Evolutionary conservation across 2,888 invertebrate genomes (phyloP), one percentile per base, ranked within the genome.

Genomic region (Laothoe populi): DNA sequence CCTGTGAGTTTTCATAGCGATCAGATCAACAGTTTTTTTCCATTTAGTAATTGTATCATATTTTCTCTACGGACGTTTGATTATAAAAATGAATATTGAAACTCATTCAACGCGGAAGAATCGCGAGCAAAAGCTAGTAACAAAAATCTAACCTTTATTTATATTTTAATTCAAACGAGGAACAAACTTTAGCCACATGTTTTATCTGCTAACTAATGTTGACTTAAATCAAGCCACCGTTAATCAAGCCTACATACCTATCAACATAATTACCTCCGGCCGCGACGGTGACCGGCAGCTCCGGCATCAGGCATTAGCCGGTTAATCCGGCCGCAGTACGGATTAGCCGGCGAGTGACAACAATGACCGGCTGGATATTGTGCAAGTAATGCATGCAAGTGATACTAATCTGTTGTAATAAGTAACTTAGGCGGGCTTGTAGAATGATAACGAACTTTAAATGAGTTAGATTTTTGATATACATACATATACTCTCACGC

Each of bases 251-350:
- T 35, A 35, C 35, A 53, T n/a, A 35, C n/a, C 24, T 2, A 48
- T 1, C 13, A n/a, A 48, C 24, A n/a, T 53, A 53, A 53, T 53
- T 53, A 53, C 11, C 31, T 26, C 4, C 31, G 35, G 35, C 10
- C 23, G 4, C 21, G n/a, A 16, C 44, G 44, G 44, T 44, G 44
- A 24, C 42, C 44, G 59, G 45, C 26, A 10, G 19, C 16, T 31
- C 53, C 35, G 45, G 45, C 31, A 21, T 21, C 59, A 23, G 57
- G 59, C 45, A 59, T 44, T 59, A 59, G 59, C 59, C 59, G 45
- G 44, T 4, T 45, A 24, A 42, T 44, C 59, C 59, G 44, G 45
- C 42, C 59, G 45, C 42, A n/a, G 58, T 24, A 11, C 24, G 58
- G 58, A 58, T 58, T 58, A 58, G 58, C 42, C 24, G 24, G 26